Conservation (phyloP, 2,888 invertebrate genomes). For the Spodoptera picta region DNA sequence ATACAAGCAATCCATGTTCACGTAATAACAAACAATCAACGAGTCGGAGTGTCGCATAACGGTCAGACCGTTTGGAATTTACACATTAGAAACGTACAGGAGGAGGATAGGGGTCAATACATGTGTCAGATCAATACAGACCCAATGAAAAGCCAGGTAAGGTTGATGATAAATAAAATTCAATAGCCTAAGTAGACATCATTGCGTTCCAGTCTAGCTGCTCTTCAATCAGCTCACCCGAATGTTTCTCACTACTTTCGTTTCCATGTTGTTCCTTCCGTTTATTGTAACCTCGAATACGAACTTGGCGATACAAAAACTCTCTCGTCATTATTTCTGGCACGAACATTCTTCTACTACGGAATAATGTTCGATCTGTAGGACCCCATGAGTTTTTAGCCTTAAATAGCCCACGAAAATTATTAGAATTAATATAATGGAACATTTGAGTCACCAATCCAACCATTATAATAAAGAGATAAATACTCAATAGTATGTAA, state of each 20-base stretch:
- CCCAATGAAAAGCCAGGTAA: conserved; percentile 97
- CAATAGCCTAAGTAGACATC: conserved; percentile 70
- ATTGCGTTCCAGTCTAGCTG: conserved; percentile 69
- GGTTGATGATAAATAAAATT: conserved; percentile 41
- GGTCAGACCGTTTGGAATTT: conserved; percentile 97
- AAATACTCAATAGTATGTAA: conserved; percentile 66
- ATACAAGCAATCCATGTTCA: conserved; percentile 97
- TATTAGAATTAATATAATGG: conserved; percentile 51
- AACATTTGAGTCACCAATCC: conserved; percentile 66
- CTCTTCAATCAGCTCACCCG: conserved; percentile 47
- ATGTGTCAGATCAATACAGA: conserved; percentile 98
- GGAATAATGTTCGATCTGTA: conserved; percentile 70
- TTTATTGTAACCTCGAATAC: conserved; percentile 74
- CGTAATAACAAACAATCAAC: conserved; percentile 96
- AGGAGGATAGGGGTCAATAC: conserved; percentile 96
- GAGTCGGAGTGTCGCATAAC: conserved; percentile 95
- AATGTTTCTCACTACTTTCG: conserved; percentile 11
- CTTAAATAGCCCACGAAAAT: conserved; percentile 58
- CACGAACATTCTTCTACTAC: conserved; percentile 83
- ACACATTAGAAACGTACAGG: conserved; percentile 95
- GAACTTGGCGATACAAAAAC: conserved; percentile 83
- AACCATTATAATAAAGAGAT: conserved; percentile 64
- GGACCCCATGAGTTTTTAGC: conserved; percentile 80
- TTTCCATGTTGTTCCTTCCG: conserved; percentile 28
- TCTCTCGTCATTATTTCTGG: conserved; percentile 86